Evolutionary conservation across 2,888 invertebrate genomes (phyloP), one percentile per base, ranked within the genome.

Genomic region (Drosophila mimetica): DNA sequence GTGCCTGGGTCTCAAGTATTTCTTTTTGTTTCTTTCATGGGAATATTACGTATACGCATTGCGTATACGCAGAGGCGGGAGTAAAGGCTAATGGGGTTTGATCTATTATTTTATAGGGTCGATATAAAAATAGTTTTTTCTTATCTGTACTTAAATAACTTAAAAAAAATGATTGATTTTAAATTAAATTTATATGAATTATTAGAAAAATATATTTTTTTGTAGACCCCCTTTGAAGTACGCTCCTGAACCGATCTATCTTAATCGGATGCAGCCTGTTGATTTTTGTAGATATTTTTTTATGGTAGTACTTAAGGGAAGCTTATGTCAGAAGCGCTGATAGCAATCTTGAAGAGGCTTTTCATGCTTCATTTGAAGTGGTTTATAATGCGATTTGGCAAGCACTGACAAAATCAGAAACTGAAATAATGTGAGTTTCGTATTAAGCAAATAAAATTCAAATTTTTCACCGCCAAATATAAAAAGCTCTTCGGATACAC

Each of bases 41-140:
- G 48, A 69, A 71, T 58, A 76, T 79, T 82, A 59, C 63, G 81
- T 77, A 81, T 81, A 81, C 78, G 71, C 75, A 78, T 66, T 75
- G 65, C 61, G 77, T 63, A 78, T 75, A 57, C 80, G 75, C 39
- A 8, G 25, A 0, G 5, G 7, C 83, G 50, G 44, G 42, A 37
- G 54, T 22, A 30, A 34, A 9, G 37, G 8, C n/a, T 8, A 1
- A 14, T 8, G 28, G 36, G 58, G 13, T 11, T 9, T 16, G 0
- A 5, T 2, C 7, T 0, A 2, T 14, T 18, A 22, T 18, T 1
- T 4, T 4, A 3, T 18, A 9, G 2, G 14, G 1, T 1, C 1
- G n/a, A 0, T 7, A 22, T 4, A 7, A 7, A 20, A 11, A 22
- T 42, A 13, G 22, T 42, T 11, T 3, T 4, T 0, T 25, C 7